Evolutionary conservation across 2,113 vertebrate species (phyloP).

Genomic region (Epinephelus lanceolatus): DNA sequence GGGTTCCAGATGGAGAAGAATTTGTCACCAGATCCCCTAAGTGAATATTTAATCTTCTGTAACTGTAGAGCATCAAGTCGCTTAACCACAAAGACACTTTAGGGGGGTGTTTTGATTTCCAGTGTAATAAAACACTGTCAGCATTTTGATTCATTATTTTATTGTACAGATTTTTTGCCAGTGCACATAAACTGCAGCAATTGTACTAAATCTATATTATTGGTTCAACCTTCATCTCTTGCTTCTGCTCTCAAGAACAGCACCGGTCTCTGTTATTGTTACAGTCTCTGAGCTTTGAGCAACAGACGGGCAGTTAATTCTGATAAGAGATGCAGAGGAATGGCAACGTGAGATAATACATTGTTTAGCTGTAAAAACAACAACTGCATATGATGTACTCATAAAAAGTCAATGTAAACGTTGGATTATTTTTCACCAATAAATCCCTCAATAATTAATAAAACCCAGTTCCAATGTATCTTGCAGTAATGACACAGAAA

Average conservation of each 20-base stretch:
- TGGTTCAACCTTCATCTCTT: background rate
- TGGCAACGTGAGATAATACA: no score
- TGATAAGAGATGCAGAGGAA: no score
- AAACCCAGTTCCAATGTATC: background rate
- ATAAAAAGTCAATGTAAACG: no score
- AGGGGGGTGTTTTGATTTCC: no score
- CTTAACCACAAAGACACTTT: no score
- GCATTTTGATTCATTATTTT: background rate
- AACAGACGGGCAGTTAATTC: no score
- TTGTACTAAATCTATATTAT: background rate
- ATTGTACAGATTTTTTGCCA: background rate
- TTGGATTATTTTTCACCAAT: background rate
- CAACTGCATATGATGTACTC: background rate
- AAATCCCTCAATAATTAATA: background rate
- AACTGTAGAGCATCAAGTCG: no score
- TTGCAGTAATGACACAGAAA: background rate
- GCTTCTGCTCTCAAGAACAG: background rate
- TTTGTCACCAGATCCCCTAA: no score
- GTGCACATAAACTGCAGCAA: background rate
- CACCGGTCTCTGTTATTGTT: background rate
- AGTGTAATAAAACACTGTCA: no score
- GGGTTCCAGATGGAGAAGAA: no score
- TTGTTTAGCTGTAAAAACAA: background rate
- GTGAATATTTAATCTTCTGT: no score
- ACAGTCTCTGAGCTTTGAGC: background rate